These are phyloP conservation scores for Labeo calbasu DNA, from an alignment of 2,797 vertebrate species.

Conservation along the genomic window DNA sequence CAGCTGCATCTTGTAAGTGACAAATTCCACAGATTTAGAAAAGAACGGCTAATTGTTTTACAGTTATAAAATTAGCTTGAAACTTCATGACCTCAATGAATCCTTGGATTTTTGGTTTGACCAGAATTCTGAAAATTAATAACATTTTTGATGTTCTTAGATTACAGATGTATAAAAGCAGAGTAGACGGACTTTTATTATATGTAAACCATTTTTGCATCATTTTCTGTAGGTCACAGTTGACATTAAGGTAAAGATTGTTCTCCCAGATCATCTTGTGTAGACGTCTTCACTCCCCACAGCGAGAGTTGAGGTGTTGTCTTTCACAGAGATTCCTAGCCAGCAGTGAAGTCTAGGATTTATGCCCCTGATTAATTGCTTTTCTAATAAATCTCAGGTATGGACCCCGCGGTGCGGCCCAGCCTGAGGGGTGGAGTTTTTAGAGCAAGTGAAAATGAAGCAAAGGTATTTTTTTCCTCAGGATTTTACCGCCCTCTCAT, in stretches of 20 bases:
- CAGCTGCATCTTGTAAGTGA: neutral
- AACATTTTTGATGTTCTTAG: neutral
- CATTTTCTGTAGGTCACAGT: neutral
- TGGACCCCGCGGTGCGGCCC: constrained; percentile 46
- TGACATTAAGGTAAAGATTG: neutral
- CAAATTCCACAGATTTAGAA: too few species aligned
- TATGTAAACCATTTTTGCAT: neutral
- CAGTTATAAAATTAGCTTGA: too few species aligned
- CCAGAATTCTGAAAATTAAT: too few species aligned
- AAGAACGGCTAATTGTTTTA: too few species aligned
- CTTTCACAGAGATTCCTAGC: constrained; percentile 76
- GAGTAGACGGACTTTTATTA: neutral
- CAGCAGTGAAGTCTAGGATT: constrained; percentile 64
- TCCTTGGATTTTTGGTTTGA: too few species aligned
- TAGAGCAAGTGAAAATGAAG: constrained; percentile 15
- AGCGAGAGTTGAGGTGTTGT: constrained; percentile 61
- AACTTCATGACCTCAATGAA: too few species aligned
- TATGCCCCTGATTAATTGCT: constrained; percentile 76
- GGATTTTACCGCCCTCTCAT: neutral
- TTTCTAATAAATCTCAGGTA: constrained; percentile 73
- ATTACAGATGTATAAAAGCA: neutral
- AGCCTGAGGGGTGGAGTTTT: neutral
- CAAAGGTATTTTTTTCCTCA: neutral
- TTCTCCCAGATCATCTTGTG: constrained; percentile 18
- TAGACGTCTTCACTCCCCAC: constrained; percentile 47